Base-by-base conservation (phyloP, 2,888 invertebrate species). In the Drosophila cognata region DNA sequence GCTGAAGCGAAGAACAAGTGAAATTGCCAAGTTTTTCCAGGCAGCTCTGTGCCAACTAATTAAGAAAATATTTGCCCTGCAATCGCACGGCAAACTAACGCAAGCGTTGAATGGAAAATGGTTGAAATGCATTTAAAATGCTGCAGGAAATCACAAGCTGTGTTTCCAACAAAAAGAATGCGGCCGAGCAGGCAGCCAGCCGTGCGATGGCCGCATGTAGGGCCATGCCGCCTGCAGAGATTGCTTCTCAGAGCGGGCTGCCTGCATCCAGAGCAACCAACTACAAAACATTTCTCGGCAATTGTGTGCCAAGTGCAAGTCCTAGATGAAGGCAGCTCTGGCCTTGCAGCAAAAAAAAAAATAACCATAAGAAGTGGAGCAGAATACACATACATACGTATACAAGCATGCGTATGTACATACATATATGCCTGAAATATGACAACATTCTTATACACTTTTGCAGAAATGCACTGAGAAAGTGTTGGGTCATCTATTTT, bases 31-130 rank as follows among this genome's bases (percentile, higher is more conserved):
- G 81, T 66, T 80, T 76, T 46, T 69, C 41, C 65, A 71, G 38
- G 35, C 63, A 50, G 63, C 60, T 38, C 64, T 60, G 63, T 60
- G 76, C 74, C 84, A 86, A 90, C 88, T 85, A 89, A 85, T 85
- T 85, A 85, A 88, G 89, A 85, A 85, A 85, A 90, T 85, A 90
- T 85, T 85, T 85, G 78, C 78, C 53, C 70, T 86, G 88, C 89
- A 69, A 70, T 83, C 71, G 80, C 68, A 82, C 58, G 79, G 65
- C 62, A 60, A 79, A 51, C 61, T 50, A 76, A 61, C 50, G 28
- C 50, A 50, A 52, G 35, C 66, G 60, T 31, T 41, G 72, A 51
- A 69, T 58, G 60, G 46, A 48, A 48, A 62, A 50, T 33, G 35
- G 71, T 53, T 61, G 60, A 67, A 78, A 73, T 73, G 75, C 70